phyloP scores from a whole-genome alignment of 2,797 vertebrate genomes.

The Basileuterus tristriatus region DNA sequence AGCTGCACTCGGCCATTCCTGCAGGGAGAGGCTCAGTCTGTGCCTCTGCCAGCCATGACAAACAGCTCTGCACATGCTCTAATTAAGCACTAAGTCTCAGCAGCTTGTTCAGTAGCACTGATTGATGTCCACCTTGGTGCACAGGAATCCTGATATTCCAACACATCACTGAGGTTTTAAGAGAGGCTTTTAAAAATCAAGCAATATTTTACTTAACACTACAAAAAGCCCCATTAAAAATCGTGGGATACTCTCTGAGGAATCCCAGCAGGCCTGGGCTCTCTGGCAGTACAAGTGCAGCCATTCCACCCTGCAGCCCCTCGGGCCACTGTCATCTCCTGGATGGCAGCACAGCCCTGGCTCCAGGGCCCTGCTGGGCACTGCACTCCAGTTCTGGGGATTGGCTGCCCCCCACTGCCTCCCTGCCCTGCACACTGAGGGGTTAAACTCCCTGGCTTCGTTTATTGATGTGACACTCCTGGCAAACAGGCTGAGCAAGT shows the following conservation, averaged over 20 bases:
- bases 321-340: not conserved
- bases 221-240: not conserved
- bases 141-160: not conserved
- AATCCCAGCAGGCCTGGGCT: not conserved
- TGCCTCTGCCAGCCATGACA: constrained; percentile 1
- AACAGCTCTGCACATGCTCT: not conserved
- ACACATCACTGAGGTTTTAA: not conserved
- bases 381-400: not conserved
- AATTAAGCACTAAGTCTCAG: constrained; percentile 33
- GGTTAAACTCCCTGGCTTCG: not conserved
- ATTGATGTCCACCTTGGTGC: not conserved
- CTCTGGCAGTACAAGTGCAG: fast-evolving
- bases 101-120: not conserved
- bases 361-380: not conserved
- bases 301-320: not conserved
- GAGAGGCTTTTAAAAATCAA: constrained; percentile 27
- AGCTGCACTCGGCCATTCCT: not conserved
- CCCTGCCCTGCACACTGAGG: not conserved
- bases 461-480: not conserved
- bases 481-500: not conserved
- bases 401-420: not conserved
- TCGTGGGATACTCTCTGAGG: not conserved
- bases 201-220: not conserved
- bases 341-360: not conserved
- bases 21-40: fast-evolving